These are phyloP conservation scores for Merops nubicus DNA, from an alignment of 2,113 vertebrate genomes.

Conservation along the genomic window DNA sequence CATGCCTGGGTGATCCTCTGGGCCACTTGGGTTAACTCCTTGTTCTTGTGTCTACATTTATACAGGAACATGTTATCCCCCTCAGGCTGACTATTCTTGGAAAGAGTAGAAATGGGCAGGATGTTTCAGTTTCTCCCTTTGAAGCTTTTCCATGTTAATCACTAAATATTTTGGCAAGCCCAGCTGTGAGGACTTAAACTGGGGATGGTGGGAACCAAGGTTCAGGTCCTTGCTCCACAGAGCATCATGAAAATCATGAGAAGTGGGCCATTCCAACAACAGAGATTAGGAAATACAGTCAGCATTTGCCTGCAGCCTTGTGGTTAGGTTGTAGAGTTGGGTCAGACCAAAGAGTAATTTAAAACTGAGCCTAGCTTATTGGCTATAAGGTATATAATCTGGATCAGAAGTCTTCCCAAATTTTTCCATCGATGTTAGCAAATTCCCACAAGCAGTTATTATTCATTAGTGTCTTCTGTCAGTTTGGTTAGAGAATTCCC, in stretches of 20 bases:
- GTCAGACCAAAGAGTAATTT: neutral
- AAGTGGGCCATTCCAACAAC: neutral
- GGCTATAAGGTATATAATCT: neutral
- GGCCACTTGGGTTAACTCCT: neutral
- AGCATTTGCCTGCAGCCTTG: accelerated
- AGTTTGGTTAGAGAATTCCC: neutral
- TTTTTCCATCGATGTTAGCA: neutral
- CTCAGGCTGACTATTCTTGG: neutral
- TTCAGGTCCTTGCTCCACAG: neutral
- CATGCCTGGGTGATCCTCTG: neutral
- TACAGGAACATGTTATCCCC: neutral
- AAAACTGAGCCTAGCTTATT: neutral
- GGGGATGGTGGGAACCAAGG: neutral
- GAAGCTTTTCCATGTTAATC: neutral
- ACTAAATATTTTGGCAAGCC: neutral
- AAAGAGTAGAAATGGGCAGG: neutral
- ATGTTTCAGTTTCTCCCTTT: neutral
- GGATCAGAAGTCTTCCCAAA: neutral
- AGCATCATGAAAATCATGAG: neutral
- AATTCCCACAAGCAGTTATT: neutral
- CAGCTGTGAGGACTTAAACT: neutral
- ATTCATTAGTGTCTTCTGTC: neutral
- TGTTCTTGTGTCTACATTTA: neutral
- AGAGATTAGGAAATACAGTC: neutral
- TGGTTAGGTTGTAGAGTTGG: neutral